Percentiles rank a stretch among this genome's conserved stretches.
These are phyloP conservation scores for Garrulus glandarius DNA, from an alignment of 2,797 vertebrate genomes.

Conservation along the genomic window DNA sequence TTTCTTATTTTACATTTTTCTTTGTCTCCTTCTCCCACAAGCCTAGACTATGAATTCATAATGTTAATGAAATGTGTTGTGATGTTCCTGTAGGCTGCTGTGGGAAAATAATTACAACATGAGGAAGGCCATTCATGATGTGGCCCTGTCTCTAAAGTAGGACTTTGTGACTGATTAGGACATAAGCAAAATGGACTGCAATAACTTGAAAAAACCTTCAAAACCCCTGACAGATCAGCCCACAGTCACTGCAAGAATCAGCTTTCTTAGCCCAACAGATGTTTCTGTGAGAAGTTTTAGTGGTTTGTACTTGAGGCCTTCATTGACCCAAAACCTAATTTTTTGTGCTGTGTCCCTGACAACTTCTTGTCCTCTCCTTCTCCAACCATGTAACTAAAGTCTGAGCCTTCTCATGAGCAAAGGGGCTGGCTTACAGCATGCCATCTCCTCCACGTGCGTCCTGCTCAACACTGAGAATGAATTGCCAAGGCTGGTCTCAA, in stretches of 20 bases:
- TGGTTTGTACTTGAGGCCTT: background rate
- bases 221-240: background rate
- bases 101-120: background rate
- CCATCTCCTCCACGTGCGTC: accelerated
- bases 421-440: background rate
- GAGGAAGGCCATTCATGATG: background rate
- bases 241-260: background rate
- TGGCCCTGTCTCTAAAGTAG: background rate
- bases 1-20: background rate
- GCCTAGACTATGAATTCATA: background rate
- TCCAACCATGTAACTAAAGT: background rate
- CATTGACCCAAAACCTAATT: background rate
- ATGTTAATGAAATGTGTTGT: background rate
- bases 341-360: background rate
- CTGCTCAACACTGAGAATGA: background rate
- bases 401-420: background rate
- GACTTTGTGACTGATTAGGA: background rate
- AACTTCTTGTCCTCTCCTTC: background rate
- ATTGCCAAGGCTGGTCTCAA: background rate
- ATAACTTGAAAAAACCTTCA: background rate
- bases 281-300: constrained; percentile 6
- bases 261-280: background rate
- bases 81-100: background rate
- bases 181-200: background rate
- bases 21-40: background rate